phyloP scores from a whole-genome alignment of 1,140 invertebrate species.

The Rhagoletis zephyria region DNA sequence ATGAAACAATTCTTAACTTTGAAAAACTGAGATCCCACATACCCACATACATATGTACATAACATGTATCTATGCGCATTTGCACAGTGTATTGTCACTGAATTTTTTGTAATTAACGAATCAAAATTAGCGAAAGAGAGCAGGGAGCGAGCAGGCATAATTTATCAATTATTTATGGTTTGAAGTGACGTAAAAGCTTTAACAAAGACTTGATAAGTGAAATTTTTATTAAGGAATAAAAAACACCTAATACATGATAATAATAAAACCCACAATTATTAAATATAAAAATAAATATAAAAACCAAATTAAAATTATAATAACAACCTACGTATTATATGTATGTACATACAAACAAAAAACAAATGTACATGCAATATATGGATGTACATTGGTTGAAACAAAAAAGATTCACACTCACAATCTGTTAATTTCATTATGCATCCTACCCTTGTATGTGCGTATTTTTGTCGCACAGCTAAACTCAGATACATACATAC shows the following conservation, averaged over 20 bases:
- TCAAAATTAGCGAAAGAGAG: background rate
- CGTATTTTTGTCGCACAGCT: background rate
- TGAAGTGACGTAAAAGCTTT: conserved; percentile 54
- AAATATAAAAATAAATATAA: conserved; percentile 30
- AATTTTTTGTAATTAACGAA: background rate
- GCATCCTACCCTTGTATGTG: background rate
- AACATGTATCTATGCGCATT: too few relatives aligned
- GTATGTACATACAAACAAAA: background rate
- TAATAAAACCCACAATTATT: background rate
- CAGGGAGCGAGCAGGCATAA: conserved; percentile 8
- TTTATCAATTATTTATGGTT: conserved; percentile 24
- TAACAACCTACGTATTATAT: background rate
- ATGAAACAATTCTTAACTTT: too few relatives aligned
- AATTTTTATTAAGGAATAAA: conserved; percentile 27
- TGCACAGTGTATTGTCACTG: too few relatives aligned
- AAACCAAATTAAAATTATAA: background rate
- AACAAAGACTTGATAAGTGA: conserved; percentile 55
- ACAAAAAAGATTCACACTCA: background rate
- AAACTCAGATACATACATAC: background rate
- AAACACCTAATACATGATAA: background rate
- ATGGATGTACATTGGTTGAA: background rate
- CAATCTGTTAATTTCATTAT: background rate
- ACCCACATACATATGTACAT: too few relatives aligned
- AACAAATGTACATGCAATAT: background rate
- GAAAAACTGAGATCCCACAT: background rate